Conservation (phyloP, 2,888 invertebrate species). For the Epinotia bilunana region DNA sequence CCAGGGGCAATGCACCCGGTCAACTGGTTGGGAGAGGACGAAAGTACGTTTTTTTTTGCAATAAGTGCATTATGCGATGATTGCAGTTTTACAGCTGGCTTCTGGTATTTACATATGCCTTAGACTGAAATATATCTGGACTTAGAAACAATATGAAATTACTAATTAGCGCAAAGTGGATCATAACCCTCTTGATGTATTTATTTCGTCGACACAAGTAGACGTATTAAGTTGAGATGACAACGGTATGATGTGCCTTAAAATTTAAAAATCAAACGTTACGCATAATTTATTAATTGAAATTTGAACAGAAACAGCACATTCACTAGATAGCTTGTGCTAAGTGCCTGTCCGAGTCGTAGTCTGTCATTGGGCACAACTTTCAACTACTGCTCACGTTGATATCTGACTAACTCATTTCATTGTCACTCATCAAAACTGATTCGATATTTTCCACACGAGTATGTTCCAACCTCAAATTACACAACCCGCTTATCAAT, state of each 20-base stretch:
- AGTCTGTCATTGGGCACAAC: background rate
- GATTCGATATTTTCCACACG: background rate
- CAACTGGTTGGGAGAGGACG: slow-evolving; percentile 80
- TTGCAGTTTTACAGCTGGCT: slow-evolving; percentile 16
- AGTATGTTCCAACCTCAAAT: background rate
- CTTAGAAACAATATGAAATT: background rate
- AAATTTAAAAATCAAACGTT: too few relatives aligned
- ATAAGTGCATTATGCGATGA: slow-evolving; percentile 62
- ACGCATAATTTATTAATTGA: too few relatives aligned
- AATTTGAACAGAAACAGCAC: too few relatives aligned
- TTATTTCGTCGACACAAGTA: too few relatives aligned
- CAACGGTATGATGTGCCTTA: too few relatives aligned
- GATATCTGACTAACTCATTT: background rate
- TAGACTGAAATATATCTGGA: background rate
- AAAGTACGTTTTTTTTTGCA: slow-evolving; percentile 78
- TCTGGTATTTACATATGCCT: background rate
- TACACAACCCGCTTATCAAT: background rate
- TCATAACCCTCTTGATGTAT: too few relatives aligned
- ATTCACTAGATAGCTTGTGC: too few relatives aligned
- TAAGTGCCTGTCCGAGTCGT: too few relatives aligned
- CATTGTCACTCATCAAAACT: background rate
- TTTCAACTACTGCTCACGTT: background rate
- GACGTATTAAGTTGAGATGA: too few relatives aligned
- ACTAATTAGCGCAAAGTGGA: too few relatives aligned
- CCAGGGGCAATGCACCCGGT: slow-evolving; percentile 77